Evolutionary conservation across 1,140 invertebrate genomes (phyloP).

Genomic region (Cataglyphis hispanica): DNA sequence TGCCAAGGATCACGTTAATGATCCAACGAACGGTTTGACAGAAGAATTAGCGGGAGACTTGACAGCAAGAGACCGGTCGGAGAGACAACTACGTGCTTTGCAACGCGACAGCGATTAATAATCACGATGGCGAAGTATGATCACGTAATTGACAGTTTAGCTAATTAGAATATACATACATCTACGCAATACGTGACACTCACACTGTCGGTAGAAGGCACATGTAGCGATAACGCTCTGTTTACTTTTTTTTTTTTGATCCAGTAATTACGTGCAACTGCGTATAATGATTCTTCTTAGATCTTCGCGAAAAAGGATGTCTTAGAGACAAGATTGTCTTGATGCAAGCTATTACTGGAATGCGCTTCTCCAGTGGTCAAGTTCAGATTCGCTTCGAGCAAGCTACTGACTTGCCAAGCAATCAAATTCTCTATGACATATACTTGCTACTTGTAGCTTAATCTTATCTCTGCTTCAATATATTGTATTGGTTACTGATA

Average conservation of each 20-base stretch:
- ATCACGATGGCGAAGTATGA: conserved; percentile 85
- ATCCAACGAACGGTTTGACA: neutral
- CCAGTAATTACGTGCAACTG: neutral
- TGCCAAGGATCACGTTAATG: neutral
- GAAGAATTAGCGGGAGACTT: neutral
- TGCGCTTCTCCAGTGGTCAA: neutral
- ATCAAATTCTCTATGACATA: no score
- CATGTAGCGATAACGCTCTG: conserved; percentile 67
- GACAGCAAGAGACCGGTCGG: conserved; percentile 3
- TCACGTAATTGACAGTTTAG: conserved; percentile 76
- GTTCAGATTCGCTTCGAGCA: neutral
- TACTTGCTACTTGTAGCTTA: conserved; percentile 16
- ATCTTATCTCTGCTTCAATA: conserved; percentile 69
- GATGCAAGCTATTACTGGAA: neutral
- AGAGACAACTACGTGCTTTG: no score
- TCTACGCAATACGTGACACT: conserved; percentile 7
- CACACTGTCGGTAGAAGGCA: neutral
- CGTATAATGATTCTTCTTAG: neutral
- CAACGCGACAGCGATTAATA: conserved; percentile 53
- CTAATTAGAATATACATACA: conserved; percentile 75
- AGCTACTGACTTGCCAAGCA: neutral
- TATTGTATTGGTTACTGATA: conserved; percentile 57
- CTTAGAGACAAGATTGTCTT: neutral
- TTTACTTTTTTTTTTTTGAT: conserved; percentile 67
- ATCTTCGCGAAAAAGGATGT: neutral